Conservation (phyloP, 2,888 invertebrate genomes). For the Nipponacmea schrenckii region DNA sequence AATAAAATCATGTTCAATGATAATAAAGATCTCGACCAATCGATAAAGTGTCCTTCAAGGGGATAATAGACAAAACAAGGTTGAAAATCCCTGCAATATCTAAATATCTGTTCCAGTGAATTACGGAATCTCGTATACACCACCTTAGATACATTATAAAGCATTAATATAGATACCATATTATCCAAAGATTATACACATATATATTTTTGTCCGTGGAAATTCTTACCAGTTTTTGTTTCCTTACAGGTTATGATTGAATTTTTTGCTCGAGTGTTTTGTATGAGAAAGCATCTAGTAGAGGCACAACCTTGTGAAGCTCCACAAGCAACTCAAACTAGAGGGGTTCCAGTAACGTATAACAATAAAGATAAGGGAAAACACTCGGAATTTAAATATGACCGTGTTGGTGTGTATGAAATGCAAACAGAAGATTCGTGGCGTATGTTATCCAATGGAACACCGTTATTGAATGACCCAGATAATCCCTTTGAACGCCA, state of each 20-base stretch:
- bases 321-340: conserved; percentile 23
- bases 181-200: background rate
- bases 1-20: background rate
- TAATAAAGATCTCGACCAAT: no score
- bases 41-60: no score
- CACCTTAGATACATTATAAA: no score
- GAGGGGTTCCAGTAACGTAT: background rate
- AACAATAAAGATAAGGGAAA: conserved; percentile 30
- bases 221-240: no score
- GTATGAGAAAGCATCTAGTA: conserved; percentile 54
- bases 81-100: no score
- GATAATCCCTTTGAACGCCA: conserved; percentile 12
- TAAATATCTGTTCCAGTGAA: no score
- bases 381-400: conserved; percentile 44
- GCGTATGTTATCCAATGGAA: conserved; percentile 31
- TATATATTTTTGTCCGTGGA: no score
- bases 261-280: conserved; percentile 57
- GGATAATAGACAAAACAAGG: no score
- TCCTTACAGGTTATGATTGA: conserved; percentile 58
- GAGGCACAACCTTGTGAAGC: conserved; percentile 31
- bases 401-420: conserved; percentile 49
- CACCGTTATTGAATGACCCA: conserved; percentile 8
- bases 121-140: no score
- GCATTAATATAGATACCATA: background rate
- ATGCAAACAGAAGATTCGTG: conserved; percentile 44